These are phyloP conservation scores for Rhyacophila evoluta DNA, from an alignment of 2,888 invertebrate species.

Conservation along the genomic window DNA sequence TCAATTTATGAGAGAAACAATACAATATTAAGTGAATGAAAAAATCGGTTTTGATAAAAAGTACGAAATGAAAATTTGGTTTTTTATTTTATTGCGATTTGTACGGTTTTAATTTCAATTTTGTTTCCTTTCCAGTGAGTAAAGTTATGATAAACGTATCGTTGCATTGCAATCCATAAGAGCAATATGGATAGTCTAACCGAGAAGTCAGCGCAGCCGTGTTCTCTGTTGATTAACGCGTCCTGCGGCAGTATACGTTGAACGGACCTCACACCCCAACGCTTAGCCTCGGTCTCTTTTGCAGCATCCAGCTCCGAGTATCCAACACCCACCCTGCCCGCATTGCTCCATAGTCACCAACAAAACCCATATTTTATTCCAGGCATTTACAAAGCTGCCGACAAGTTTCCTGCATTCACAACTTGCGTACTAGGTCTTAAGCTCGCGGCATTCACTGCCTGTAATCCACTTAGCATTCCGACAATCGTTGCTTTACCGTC, in stretches of 20 bases:
- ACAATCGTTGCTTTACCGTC: background rate
- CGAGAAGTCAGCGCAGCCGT: constrained; percentile 1
- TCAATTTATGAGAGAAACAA: too few species aligned
- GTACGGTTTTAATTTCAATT: too few species aligned
- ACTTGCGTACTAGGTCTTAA: constrained; percentile 29
- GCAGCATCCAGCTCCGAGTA: constrained; percentile 29
- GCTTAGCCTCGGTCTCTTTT: constrained; percentile 35
- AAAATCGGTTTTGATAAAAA: too few species aligned
- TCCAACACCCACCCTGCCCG: too few species aligned
- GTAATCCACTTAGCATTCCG: constrained; percentile 45
- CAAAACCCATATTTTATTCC: constrained; percentile 49
- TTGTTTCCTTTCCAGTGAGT: too few species aligned
- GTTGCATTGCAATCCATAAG: background rate
- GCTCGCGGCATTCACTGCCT: constrained; percentile 27
- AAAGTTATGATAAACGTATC: background rate
- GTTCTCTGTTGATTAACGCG: constrained; percentile 33
- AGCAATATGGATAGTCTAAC: background rate
- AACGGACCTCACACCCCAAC: background rate
- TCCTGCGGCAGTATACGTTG: constrained; percentile 16
- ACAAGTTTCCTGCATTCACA: constrained; percentile 47
- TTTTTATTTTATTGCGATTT: too few species aligned
- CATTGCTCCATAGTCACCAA: constrained; percentile 5
- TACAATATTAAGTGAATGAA: too few species aligned
- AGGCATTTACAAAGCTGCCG: constrained; percentile 52
- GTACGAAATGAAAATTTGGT: too few species aligned